These are phyloP conservation scores for Rhinoraja longicauda DNA, from an alignment of 2,797 vertebrate species.

Conservation along the genomic window DNA sequence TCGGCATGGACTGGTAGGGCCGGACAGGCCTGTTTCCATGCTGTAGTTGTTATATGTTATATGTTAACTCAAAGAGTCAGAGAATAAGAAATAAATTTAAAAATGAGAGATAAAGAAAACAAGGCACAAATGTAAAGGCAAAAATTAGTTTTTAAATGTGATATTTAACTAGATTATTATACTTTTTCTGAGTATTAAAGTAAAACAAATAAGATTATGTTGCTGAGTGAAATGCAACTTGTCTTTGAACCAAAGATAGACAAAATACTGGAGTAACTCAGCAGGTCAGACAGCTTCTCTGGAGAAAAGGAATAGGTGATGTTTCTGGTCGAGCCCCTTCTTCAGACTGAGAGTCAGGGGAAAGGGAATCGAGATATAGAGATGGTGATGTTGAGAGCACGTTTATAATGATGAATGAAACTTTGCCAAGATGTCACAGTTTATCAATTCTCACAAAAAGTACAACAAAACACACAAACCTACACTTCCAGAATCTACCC, in stretches of 20 bases:
- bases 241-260: too few relatives aligned
- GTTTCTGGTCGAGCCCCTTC: too few relatives aligned
- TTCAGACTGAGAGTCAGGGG: too few relatives aligned
- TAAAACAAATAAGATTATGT: neutral
- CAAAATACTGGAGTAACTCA: too few relatives aligned
- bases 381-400: too few relatives aligned
- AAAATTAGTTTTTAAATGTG: neutral
- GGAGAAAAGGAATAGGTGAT: too few relatives aligned
- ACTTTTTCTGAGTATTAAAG: neutral
- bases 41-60: too few relatives aligned
- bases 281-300: too few relatives aligned
- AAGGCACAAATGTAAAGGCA: neutral
- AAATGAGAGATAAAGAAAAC: neutral
- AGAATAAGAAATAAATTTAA: neutral
- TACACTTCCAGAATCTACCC: conserved; percentile 89
- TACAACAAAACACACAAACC: conserved; percentile 58
- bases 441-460: neutral
- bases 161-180: neutral
- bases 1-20: too few relatives aligned
- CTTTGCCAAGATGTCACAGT: neutral
- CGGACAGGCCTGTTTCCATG: too few relatives aligned
- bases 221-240: neutral
- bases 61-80: neutral
- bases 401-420: neutral
- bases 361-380: too few relatives aligned